phyloP scores from a whole-genome alignment of 2,113 vertebrate genomes.

The Scytalopus superciliaris region DNA sequence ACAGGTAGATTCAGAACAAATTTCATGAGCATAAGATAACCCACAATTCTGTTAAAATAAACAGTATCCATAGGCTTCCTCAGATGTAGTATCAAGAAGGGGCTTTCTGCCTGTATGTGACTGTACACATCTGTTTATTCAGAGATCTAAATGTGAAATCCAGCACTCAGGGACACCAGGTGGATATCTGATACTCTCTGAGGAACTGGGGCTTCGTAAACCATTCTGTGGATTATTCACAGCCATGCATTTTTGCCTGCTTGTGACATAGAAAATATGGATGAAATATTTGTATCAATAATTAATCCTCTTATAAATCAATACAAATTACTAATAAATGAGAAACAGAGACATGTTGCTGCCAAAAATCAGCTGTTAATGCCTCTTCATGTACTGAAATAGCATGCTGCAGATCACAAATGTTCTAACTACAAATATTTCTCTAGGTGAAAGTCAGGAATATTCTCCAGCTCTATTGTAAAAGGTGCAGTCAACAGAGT shows the following conservation, averaged over 20 bases:
- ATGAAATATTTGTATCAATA: conserved; percentile 17
- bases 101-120: background rate
- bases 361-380: conserved; percentile 14
- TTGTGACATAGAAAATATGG: conserved; percentile 31
- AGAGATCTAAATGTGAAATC: conserved; percentile 32
- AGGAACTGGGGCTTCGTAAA: conserved; percentile 28
- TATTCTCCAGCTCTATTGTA: background rate
- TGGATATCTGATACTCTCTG: conserved; percentile 24
- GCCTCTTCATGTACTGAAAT: background rate
- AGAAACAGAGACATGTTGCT: background rate
- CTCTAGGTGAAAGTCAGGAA: background rate
- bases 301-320: conserved; percentile 32
- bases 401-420: background rate
- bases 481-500: background rate
- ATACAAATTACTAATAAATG: conserved; percentile 12
- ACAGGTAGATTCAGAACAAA: background rate
- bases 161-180: conserved; percentile 18
- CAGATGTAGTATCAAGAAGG: background rate
- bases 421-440: background rate
- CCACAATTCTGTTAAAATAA: background rate
- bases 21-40: background rate
- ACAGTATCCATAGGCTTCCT: background rate
- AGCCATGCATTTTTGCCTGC: background rate
- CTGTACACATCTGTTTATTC: conserved; percentile 43
- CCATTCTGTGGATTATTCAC: conserved; percentile 15